A percentile compares a stretch with the other conserved stretches of the same genome.
phyloP scores from a whole-genome alignment of 1,140 invertebrate species.

The Heliconius eleuchia region DNA sequence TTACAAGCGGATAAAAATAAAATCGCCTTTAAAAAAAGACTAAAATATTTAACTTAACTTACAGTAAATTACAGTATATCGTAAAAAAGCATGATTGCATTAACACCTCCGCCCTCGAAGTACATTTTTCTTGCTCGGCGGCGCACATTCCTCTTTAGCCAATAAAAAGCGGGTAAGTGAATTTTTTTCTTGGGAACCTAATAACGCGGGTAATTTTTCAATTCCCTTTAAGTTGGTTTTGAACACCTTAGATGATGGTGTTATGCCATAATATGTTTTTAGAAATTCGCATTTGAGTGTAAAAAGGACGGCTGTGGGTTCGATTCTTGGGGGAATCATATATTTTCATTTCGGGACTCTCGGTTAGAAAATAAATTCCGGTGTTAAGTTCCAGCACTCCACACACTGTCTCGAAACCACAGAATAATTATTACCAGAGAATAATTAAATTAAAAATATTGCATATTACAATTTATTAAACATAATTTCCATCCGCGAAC shows the following conservation, averaged over 20 bases:
- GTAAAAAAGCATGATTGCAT: conserved; percentile 53
- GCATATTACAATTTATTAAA: no score
- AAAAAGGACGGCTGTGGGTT: no score
- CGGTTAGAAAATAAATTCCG: no score
- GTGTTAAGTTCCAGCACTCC: no score
- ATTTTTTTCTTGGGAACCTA: conserved; percentile 64
- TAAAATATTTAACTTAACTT: not conserved
- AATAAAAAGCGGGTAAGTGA: conserved; percentile 61
- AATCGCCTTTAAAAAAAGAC: not conserved
- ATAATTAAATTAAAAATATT: no score
- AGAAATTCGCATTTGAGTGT: not conserved
- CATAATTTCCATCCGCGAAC: no score
- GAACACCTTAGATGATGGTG: conserved; percentile 52
- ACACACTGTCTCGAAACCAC: no score
- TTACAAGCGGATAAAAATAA: not conserved
- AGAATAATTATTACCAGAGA: no score
- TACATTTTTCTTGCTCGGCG: conserved; percentile 58
- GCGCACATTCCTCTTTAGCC: conserved; percentile 49
- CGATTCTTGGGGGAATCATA: no score
- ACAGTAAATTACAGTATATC: conserved; percentile 56
- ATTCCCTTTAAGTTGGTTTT: conserved; percentile 57
- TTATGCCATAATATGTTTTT: conserved; percentile 39
- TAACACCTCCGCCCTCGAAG: conserved; percentile 58
- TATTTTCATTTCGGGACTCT: no score
- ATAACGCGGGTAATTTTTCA: conserved; percentile 79